Base-by-base conservation (phyloP, 2,113 vertebrate species). In the Calonectris borealis region DNA sequence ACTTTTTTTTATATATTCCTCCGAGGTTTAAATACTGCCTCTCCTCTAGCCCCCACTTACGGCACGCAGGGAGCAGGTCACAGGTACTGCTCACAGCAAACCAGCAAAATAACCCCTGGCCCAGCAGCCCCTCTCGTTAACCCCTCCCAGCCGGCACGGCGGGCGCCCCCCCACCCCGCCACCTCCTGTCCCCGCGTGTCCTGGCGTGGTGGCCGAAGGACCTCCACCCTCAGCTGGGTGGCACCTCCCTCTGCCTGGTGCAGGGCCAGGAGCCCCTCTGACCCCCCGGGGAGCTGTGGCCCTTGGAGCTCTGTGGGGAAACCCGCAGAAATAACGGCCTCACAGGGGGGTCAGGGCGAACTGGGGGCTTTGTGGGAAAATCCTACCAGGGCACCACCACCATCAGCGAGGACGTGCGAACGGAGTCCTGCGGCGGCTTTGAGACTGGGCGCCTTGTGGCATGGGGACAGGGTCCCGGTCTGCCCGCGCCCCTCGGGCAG, bases 131-230 rank as follows among this genome's bases (percentile, higher is more conserved):
- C 38, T 61, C 31, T 76, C 6, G 0, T 54, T 46, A 70, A 57
- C 55, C 24, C 70, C 80, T 65, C 73, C 52, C 75, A 61, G 75
- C 26, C 17, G 2, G 7, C 57, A 71, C 1, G 0, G 34, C 0
- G 1, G 22, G 40, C 7, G 10, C n/a, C 26, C 51, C 9, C 26
- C 13, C 16, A 10, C 13, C 17, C 11, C 4, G 3, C 0, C 17
- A 16, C 27, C 66, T 68, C 68, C 80, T 7, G 0, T 22, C 22
- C 38, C 64, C 26, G 2, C n/a, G n/a, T n/a, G n/a, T n/a, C 70
- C 34, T 3, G 4, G 18, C 5, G 3, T 16, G 57, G 48, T 13
- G 42, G 13, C 7, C 15, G 21, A n/a, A 27, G 64, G 40, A 77
- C 32, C 15, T 51, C 5, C 57, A 52, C 29, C n/a, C 6, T 79